Conservation (phyloP, 1,140 invertebrate species). For the Neodiprion pinetum region DNA sequence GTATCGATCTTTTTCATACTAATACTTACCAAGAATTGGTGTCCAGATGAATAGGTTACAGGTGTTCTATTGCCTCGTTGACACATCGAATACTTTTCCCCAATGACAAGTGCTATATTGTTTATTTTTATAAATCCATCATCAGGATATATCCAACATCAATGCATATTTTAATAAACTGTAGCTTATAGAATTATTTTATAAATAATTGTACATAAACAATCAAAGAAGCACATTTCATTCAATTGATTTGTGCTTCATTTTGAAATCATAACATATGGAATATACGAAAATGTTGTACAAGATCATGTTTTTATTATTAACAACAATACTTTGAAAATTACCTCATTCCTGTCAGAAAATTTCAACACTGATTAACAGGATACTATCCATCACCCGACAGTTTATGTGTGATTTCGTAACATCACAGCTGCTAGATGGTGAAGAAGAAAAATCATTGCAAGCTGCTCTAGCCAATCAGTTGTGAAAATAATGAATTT, state of each 20-base stretch:
- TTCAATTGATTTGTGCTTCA: slow-evolving; percentile 41
- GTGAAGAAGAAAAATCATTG: not conserved
- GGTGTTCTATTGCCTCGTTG: too few relatives aligned
- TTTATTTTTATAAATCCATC: not conserved
- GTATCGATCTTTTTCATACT: too few relatives aligned
- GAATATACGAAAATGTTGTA: slow-evolving; percentile 35
- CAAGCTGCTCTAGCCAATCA: not conserved
- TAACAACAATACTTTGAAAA: not conserved
- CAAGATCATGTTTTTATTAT: slow-evolving; percentile 6
- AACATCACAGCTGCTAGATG: not conserved
- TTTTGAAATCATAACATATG: slow-evolving; percentile 34
- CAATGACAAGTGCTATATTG: not conserved
- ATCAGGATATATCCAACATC: slow-evolving; percentile 17
- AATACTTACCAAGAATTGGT: too few relatives aligned
- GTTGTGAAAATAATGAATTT: not conserved
- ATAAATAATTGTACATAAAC: slow-evolving; percentile 43
- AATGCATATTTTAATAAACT: slow-evolving; percentile 40
- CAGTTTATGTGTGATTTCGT: not conserved
- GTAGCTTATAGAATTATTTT: slow-evolving; percentile 40
- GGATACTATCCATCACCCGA: not conserved
- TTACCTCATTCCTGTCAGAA: not conserved
- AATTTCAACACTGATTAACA: not conserved
- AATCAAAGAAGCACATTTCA: slow-evolving; percentile 43
- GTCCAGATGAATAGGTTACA: too few relatives aligned
- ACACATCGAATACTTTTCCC: too few relatives aligned